Evolutionary conservation across 2,797 vertebrate species (phyloP).

Genomic region (Hypotaenidia okinawae): DNA sequence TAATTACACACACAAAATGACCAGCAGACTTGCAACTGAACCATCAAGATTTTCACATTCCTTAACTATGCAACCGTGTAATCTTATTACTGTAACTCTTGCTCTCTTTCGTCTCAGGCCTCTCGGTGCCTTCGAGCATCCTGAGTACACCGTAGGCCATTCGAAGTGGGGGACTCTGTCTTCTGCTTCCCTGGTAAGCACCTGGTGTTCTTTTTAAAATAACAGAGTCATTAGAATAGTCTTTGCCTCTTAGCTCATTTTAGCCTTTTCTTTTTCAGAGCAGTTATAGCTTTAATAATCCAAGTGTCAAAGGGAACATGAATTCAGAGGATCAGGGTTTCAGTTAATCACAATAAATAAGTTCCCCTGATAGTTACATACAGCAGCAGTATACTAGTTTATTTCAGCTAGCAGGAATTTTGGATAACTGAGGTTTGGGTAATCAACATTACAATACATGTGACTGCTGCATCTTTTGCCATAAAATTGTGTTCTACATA

Average conservation of each 20-base stretch:
- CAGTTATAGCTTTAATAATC: constrained; percentile 46
- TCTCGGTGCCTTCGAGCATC: neutral
- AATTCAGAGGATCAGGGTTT: constrained; percentile 42
- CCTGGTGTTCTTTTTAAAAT: neutral
- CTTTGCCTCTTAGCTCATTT: constrained; percentile 32
- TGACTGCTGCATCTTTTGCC: neutral
- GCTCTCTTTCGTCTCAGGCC: neutral
- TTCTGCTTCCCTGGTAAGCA: neutral
- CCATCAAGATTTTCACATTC: constrained; percentile 45
- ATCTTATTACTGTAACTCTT: constrained; percentile 32
- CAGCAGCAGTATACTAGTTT: neutral
- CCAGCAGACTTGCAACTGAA: constrained; percentile 41
- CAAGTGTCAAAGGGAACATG: constrained; percentile 43
- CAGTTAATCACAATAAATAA: constrained; percentile 57
- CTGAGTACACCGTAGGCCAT: accelerated
- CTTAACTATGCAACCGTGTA: constrained; percentile 27
- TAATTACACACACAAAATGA: constrained; percentile 54
- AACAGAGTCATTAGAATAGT: constrained; percentile 2
- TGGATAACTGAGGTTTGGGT: neutral
- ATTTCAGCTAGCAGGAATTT: constrained; percentile 15
- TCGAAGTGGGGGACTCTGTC: neutral
- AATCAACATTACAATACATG: neutral
- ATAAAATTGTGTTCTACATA: neutral
- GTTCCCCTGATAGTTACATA: constrained; percentile 36
- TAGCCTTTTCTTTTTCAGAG: constrained; percentile 41